Evolutionary conservation across 2,888 invertebrate species (phyloP).

Genomic region (Noctua janthe): DNA sequence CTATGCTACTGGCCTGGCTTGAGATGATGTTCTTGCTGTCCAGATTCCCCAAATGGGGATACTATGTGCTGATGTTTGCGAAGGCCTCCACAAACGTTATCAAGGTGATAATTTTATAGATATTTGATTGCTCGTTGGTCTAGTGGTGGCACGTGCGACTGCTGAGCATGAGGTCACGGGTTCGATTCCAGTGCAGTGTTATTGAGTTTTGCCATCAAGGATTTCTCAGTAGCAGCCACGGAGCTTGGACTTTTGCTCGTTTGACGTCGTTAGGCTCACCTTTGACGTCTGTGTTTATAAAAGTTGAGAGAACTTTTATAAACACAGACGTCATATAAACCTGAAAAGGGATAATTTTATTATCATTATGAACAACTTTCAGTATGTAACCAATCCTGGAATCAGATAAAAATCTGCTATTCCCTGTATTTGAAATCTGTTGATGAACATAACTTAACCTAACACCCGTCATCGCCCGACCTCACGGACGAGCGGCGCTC

Average conservation of each 20-base stretch:
- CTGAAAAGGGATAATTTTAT: too few species aligned
- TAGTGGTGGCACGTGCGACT: neutral
- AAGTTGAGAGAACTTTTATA: too few species aligned
- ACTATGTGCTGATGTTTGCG: slow-evolving; percentile 91
- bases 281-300: too few species aligned
- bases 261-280: neutral
- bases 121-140: neutral
- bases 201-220: neutral
- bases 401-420: neutral
- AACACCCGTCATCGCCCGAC: neutral
- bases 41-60: slow-evolving; percentile 90
- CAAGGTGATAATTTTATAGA: slow-evolving; percentile 80
- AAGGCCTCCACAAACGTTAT: slow-evolving; percentile 90
- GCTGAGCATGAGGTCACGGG: too few species aligned
- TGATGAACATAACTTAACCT: neutral
- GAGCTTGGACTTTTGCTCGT: neutral
- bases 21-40: slow-evolving; percentile 90
- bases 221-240: neutral
- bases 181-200: neutral
- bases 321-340: too few species aligned
- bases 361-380: too few species aligned
- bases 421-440: neutral
- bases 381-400: neutral
- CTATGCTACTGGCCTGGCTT: slow-evolving; percentile 89
- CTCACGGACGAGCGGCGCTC: too few species aligned